phyloP scores from a whole-genome alignment of 1,140 invertebrate species.

The Drosophila insularis region DNA sequence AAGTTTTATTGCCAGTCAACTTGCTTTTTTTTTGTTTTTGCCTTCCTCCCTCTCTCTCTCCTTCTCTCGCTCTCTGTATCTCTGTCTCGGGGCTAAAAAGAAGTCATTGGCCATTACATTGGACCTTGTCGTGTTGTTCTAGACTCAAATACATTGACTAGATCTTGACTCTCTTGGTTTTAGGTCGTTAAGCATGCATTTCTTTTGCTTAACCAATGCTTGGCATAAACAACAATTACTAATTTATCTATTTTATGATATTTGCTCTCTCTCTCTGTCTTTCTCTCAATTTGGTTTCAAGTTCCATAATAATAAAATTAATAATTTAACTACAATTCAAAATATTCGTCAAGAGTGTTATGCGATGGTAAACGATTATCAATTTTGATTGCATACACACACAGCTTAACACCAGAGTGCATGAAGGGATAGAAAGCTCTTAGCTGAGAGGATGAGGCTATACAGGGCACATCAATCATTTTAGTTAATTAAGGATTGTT shows the following conservation, averaged over 20 bases:
- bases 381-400: conserved; percentile 7
- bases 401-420: neutral
- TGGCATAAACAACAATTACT: conserved; percentile 19
- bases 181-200: conserved; percentile 50
- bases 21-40: conserved; percentile 33
- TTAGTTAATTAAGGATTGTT: too few species aligned
- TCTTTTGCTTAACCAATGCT: neutral
- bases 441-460: too few species aligned
- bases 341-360: conserved; percentile 23
- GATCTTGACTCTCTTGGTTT: conserved; percentile 36
- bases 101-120: conserved; percentile 72
- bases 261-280: conserved; percentile 7
- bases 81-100: conserved; percentile 22
- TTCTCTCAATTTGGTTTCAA: conserved; percentile 14
- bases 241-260: conserved; percentile 56
- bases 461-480: too few species aligned
- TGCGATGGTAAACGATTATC: neutral
- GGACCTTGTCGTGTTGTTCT: conserved; percentile 22
- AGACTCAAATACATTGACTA: conserved; percentile 44
- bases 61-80: neutral
- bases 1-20: conserved; percentile 79
- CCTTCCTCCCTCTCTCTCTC: conserved; percentile 11
- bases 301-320: conserved; percentile 29
- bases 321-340: conserved; percentile 33
- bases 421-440: too few species aligned